A percentile compares a stretch with the other conserved stretches of the same genome.
These are phyloP conservation scores for Caenorhabditis inopinata DNA, from an alignment of 1,140 invertebrate species.

Conservation along the genomic window DNA sequence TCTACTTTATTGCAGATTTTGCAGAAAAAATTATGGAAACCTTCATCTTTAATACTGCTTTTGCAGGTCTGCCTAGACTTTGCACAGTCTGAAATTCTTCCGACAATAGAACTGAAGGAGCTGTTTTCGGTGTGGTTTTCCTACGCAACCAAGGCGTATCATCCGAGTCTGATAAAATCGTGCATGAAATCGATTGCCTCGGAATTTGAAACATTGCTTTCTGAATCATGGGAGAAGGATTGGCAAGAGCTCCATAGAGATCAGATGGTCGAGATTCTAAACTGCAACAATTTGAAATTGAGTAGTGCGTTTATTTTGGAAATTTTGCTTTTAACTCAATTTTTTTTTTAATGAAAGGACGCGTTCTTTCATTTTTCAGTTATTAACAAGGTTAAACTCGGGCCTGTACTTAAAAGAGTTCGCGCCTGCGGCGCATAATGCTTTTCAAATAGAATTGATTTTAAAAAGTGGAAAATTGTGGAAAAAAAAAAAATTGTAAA, in stretches of 20 bases:
- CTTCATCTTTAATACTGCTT: background rate
- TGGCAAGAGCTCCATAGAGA: constrained; percentile 68
- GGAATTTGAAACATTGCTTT: constrained; percentile 67
- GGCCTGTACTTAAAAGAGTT: no score
- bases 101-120: constrained; percentile 67
- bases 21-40: no score
- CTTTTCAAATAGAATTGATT: no score
- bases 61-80: constrained; percentile 67
- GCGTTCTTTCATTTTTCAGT: no score
- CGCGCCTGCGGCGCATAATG: no score
- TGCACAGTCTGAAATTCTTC: constrained; percentile 67
- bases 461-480: no score
- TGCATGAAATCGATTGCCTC: constrained; percentile 67
- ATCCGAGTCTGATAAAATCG: constrained; percentile 60
- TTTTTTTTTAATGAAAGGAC: no score
- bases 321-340: no score
- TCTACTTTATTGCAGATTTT: no score
- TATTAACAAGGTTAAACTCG: no score
- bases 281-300: constrained; percentile 67
- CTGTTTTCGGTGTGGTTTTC: constrained; percentile 69
- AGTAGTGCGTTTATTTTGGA: constrained; percentile 51
- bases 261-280: constrained; percentile 68
- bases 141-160: constrained; percentile 68
- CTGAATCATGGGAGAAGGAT: constrained; percentile 68
- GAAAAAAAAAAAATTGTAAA: no score